Base-by-base conservation (phyloP, 2,888 invertebrate genomes). In the Labia minor region DNA sequence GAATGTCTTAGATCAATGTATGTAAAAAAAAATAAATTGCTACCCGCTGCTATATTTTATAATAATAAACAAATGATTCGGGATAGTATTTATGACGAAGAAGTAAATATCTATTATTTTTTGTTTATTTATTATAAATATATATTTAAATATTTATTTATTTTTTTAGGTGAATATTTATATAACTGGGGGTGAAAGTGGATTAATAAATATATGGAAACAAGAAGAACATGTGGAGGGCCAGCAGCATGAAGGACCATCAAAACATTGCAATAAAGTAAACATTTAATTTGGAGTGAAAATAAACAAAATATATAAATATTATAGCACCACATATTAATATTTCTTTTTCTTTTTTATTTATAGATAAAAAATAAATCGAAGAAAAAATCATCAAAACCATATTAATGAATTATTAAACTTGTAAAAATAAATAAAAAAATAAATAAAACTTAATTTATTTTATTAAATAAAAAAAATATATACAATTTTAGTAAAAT, bases 181-280 rank as follows among this genome's bases (percentile, higher is more conserved):
- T 63, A 75, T 90, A 69, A 89, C 89, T 10, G 85, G 85, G 19
- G 90, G 90, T 1, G 90, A 91, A 78, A 77, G 81, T n/a, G 87
- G 88, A 14, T 77, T 84, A 61, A 72, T 90, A 11, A 83, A 83
- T 72, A 77, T 86, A 61, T 90, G 90, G 90, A 78, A 79, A 69
- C 74, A 74, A 71, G n/a, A n/a, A n/a, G n/a, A n/a, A n/a, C n/a
- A n/a, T n/a, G n/a, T n/a, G n/a, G n/a, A n/a, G n/a, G n/a, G n/a
- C n/a, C n/a, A n/a, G n/a, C n/a, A n/a, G n/a, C n/a, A n/a, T n/a
- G n/a, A n/a, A n/a, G n/a, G n/a, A n/a, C n/a, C n/a, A n/a, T n/a
- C n/a, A n/a, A n/a, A n/a, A n/a, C n/a, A n/a, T n/a, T n/a, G n/a
- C n/a, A n/a, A n/a, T n/a, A n/a, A n/a, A n/a, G n/a, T n/a, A n/a